phyloP scores from a whole-genome alignment of 2,888 invertebrate genomes.

The Lamellibrachia satsuma region DNA sequence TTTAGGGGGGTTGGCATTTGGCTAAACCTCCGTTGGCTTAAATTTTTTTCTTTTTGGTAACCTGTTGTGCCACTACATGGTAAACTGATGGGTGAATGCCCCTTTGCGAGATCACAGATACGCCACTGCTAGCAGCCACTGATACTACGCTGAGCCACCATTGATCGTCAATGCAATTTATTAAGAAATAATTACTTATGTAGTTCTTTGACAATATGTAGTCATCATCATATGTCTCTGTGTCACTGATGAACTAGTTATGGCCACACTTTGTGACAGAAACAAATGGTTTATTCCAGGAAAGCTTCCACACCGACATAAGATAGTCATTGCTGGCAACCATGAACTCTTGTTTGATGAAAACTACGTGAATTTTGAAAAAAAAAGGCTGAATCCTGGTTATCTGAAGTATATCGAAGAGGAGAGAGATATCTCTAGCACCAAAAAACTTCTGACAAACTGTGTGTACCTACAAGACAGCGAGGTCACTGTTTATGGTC shows the following conservation, averaged over 20 bases:
- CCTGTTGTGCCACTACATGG: too few relatives aligned
- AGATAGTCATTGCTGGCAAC: slow-evolving; percentile 86
- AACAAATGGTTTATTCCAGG: slow-evolving; percentile 61
- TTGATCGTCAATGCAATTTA: background rate
- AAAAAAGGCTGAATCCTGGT: background rate
- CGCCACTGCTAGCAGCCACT: background rate
- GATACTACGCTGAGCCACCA: background rate
- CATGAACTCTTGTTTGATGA: slow-evolving; percentile 84
- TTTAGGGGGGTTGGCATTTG: background rate
- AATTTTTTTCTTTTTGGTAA: too few relatives aligned
- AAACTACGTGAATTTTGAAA: background rate
- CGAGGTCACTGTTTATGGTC: slow-evolving; percentile 74
- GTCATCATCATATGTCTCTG: background rate
- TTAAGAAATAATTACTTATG: background rate
- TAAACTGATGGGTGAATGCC: too few relatives aligned
- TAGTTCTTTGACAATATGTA: background rate
- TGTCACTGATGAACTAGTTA: background rate
- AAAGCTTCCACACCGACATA: slow-evolving; percentile 78
- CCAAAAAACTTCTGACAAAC: slow-evolving; percentile 73
- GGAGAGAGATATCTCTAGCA: slow-evolving; percentile 23
- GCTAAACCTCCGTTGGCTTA: too few relatives aligned
- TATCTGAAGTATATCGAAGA: slow-evolving; percentile 18
- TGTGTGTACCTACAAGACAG: slow-evolving; percentile 82
- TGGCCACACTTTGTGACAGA: background rate
- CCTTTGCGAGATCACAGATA: too few relatives aligned